phyloP scores from a whole-genome alignment of 2,797 vertebrate genomes.

The Furcifer pardalis region DNA sequence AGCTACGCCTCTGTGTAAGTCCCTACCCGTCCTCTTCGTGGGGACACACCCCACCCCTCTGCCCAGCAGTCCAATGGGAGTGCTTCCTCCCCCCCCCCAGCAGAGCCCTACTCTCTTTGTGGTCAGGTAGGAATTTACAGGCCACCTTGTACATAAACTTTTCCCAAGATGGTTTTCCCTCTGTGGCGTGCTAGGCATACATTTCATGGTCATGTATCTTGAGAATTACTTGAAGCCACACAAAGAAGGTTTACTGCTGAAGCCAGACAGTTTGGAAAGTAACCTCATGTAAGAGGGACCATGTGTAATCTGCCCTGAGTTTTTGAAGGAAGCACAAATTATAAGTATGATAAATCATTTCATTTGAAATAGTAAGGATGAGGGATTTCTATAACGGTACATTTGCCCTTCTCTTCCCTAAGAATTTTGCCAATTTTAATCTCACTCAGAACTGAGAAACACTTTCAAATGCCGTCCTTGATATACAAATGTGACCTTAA shows the following conservation, averaged over 20 bases:
- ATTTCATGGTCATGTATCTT: background rate
- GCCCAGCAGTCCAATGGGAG: no score
- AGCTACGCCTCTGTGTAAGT: no score
- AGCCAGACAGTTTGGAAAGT: background rate
- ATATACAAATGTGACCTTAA: no score
- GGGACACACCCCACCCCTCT: no score
- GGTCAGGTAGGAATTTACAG: no score
- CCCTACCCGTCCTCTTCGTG: no score
- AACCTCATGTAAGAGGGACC: background rate
- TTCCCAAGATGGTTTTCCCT: no score
- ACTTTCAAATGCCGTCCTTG: background rate
- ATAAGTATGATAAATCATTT: background rate
- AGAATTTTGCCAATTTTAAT: conserved; percentile 11
- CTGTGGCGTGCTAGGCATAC: rapidly evolving
- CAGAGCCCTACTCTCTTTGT: no score
- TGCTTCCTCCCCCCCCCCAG: no score
- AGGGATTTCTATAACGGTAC: background rate
- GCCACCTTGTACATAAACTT: no score
- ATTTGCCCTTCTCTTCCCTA: background rate
- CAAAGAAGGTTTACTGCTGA: background rate
- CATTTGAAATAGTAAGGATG: background rate
- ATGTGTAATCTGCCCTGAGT: background rate
- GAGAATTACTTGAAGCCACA: background rate
- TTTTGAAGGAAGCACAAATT: background rate
- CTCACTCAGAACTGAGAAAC: conserved; percentile 7